Percentiles rank a stretch among this genome's conserved stretches.
Evolutionary conservation across 2,888 invertebrate genomes (phyloP).

Genomic region (Hoplodrina ambigua): DNA sequence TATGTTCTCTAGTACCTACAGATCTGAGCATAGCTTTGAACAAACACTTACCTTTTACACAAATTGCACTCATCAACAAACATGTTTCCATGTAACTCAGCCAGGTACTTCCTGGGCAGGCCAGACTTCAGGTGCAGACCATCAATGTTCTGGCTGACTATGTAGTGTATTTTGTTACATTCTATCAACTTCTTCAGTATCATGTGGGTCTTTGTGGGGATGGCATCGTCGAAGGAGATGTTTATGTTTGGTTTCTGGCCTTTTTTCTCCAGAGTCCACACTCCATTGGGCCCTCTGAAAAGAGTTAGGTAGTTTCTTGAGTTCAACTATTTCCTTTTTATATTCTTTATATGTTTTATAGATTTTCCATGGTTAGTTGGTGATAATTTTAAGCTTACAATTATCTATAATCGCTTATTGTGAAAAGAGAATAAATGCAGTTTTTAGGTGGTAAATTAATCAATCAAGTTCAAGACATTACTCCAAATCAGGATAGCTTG

Average conservation of each 20-base stretch:
- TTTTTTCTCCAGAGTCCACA: slow-evolving; percentile 98
- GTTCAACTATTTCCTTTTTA: neutral
- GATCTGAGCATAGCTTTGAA: neutral
- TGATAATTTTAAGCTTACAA: too few relatives aligned
- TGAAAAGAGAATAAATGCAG: too few relatives aligned
- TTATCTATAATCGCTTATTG: too few relatives aligned
- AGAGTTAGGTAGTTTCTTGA: neutral
- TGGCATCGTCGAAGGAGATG: slow-evolving; percentile 97
- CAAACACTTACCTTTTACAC: slow-evolving; percentile 93
- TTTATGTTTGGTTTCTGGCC: slow-evolving; percentile 96
- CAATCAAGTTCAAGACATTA: too few relatives aligned
- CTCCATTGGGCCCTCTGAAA: slow-evolving; percentile 96
- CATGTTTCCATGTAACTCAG: slow-evolving; percentile 99
- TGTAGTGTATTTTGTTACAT: slow-evolving; percentile 92
- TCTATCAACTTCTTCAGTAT: slow-evolving; percentile 95
- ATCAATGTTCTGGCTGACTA: slow-evolving; percentile 99
- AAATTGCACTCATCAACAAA: slow-evolving; percentile 98
- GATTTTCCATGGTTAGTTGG: too few relatives aligned
- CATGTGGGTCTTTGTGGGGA: slow-evolving; percentile 98
- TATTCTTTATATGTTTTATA: too few relatives aligned
- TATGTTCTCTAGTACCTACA: too few relatives aligned
- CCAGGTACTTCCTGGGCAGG: slow-evolving; percentile 93
- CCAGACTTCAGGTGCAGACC: slow-evolving; percentile 98
- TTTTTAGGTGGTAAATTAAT: too few relatives aligned
- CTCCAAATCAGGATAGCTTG: too few relatives aligned